Evolutionary conservation across 92 coral and sea anemone species (phyloP).

Genomic region (Umimayanthus chanpuru): DNA sequence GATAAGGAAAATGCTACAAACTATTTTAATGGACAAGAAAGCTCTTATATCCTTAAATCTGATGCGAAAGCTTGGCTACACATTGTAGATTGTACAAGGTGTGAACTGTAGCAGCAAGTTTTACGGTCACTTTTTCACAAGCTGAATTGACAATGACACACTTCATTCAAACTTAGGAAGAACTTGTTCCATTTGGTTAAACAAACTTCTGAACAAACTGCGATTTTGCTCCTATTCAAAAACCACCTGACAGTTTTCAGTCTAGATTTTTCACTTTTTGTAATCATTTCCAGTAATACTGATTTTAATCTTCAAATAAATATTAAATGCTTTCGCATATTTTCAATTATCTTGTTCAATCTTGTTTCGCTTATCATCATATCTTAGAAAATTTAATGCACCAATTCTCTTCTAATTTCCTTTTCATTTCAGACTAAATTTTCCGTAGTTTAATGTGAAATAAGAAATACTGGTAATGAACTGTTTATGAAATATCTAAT

Average conservation of each 20-base stretch:
- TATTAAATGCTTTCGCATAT: conserved; percentile 16
- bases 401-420: conserved; percentile 31
- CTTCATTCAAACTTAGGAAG: conserved; percentile 52
- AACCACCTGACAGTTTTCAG: not conserved
- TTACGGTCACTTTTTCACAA: conserved; percentile 16
- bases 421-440: conserved; percentile 11
- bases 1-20: not conserved
- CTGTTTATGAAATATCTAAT: conserved; percentile 30
- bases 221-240: not conserved
- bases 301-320: not conserved
- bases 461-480: conserved; percentile 26
- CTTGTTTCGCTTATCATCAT: conserved; percentile 12
- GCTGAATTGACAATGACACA: conserved; percentile 43
- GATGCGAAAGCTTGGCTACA: not conserved
- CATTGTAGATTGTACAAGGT: not conserved
- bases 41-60: not conserved
- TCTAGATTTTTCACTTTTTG: not conserved
- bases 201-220: conserved; percentile 40
- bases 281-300: not conserved
- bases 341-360: conserved; percentile 23
- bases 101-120: not conserved
- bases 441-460: conserved; percentile 35
- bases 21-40: not conserved
- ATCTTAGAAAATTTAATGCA: conserved; percentile 30
- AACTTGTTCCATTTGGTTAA: conserved; percentile 61